These are phyloP conservation scores for Myotis lucifugus DNA, from an alignment of 2,113 vertebrate genomes.

Conservation along the genomic window DNA sequence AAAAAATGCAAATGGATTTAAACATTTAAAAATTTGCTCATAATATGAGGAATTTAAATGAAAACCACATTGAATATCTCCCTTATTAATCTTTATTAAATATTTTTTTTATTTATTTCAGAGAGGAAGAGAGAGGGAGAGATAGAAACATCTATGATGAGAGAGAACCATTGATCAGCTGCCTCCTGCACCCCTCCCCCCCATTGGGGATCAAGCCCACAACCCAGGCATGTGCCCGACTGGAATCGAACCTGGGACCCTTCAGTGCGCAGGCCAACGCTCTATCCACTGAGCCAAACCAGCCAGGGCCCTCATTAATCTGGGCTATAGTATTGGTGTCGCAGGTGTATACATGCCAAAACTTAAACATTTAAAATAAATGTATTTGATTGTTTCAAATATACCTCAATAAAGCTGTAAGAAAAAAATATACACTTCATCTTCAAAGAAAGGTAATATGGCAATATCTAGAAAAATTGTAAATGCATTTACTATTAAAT, in stretches of 20 bases:
- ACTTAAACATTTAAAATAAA: neutral
- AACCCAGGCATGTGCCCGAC: too few relatives aligned
- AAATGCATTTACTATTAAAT: neutral
- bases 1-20: neutral
- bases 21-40: neutral
- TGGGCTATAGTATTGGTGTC: too few relatives aligned
- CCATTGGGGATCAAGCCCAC: too few relatives aligned
- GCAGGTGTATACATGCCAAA: neutral
- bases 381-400: neutral
- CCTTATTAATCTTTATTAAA: neutral
- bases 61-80: neutral
- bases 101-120: too few relatives aligned
- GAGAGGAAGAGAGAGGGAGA: too few relatives aligned
- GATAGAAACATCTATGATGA: too few relatives aligned
- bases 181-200: too few relatives aligned
- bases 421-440: neutral
- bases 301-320: neutral
- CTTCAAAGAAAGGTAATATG: neutral
- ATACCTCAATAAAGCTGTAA: neutral
- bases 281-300: too few relatives aligned
- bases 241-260: too few relatives aligned
- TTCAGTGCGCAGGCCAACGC: too few relatives aligned
- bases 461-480: neutral
- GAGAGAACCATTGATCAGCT: too few relatives aligned
- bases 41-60: neutral